Percentiles rank a stretch among this genome's conserved stretches.
phyloP scores from a whole-genome alignment of 64 coral and sea anemone species.

The Acropora tenuis region DNA sequence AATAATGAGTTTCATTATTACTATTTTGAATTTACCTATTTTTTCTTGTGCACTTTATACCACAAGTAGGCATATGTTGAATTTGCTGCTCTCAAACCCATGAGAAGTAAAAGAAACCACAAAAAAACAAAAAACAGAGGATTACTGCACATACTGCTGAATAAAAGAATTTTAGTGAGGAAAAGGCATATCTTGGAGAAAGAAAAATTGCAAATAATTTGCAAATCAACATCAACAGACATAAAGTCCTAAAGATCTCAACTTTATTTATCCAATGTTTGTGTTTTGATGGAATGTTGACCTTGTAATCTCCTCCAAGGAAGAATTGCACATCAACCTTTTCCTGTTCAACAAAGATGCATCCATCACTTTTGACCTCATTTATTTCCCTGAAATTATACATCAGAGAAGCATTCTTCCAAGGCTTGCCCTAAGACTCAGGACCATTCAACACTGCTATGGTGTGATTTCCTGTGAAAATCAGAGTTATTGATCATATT shows the following conservation, averaged over 20 bases:
- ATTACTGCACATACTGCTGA: neutral
- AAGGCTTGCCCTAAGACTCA: slow-evolving; percentile 22
- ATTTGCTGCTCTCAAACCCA: slow-evolving; percentile 68
- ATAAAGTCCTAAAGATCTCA: neutral
- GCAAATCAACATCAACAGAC: neutral
- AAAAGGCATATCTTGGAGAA: neutral
- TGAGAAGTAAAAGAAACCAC: slow-evolving; percentile 36
- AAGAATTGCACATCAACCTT: slow-evolving; percentile 50
- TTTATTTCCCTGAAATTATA: slow-evolving; percentile 52
- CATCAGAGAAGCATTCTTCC: slow-evolving; percentile 26
- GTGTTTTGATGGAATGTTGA: neutral
- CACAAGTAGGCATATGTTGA: slow-evolving; percentile 60
- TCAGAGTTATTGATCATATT: neutral
- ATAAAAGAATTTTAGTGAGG: too few species aligned
- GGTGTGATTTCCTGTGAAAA: slow-evolving; percentile 59
- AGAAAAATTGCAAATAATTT: slow-evolving; percentile 24
- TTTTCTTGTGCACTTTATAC: slow-evolving; percentile 57
- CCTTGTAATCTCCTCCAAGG: slow-evolving; percentile 69
- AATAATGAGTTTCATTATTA: too few species aligned
- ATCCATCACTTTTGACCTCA: slow-evolving; percentile 28
- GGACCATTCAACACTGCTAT: slow-evolving; percentile 40
- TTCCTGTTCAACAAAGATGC: slow-evolving; percentile 24
- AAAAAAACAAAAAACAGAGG: neutral
- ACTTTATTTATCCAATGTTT: slow-evolving; percentile 1
- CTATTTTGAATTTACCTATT: slow-evolving; percentile 44